phyloP scores from a whole-genome alignment of 1,140 invertebrate genomes.

The Drosophila leontia region DNA sequence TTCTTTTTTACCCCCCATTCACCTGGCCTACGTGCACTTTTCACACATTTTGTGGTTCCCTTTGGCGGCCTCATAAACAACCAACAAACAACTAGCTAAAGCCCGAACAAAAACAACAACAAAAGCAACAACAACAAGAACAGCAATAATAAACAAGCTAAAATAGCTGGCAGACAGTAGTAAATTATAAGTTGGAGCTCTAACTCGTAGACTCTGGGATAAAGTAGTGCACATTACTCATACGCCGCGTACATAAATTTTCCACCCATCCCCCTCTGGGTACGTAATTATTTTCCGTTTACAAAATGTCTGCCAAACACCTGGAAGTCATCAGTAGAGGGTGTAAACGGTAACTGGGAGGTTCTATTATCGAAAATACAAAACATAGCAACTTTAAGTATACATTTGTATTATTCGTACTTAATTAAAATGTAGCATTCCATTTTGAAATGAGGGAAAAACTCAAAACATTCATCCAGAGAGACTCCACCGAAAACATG shows the following conservation, averaged over 20 bases:
- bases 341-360: background rate
- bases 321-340: conserved; percentile 41
- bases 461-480: conserved; percentile 30
- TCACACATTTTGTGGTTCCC: conserved; percentile 75
- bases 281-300: conserved; percentile 80
- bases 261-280: conserved; percentile 41
- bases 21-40: conserved; percentile 66
- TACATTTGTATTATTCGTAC: conserved; percentile 12
- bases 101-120: conserved; percentile 40
- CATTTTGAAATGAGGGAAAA: conserved; percentile 18
- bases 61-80: conserved; percentile 68
- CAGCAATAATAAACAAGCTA: conserved; percentile 63
- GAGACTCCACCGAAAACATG: conserved; percentile 40
- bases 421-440: conserved; percentile 64
- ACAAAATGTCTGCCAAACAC: conserved; percentile 73
- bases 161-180: conserved; percentile 77
- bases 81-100: conserved; percentile 53
- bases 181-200: conserved; percentile 78
- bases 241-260: conserved; percentile 78
- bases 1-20: conserved; percentile 24
- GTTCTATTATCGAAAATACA: conserved; percentile 12
- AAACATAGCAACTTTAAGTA: conserved; percentile 22
- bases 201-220: conserved; percentile 55
- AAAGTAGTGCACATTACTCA: conserved; percentile 79
- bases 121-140: conserved; percentile 33